These are phyloP conservation scores for Eupithecia tripunctaria DNA, from an alignment of 2,888 invertebrate species.

Conservation along the genomic window DNA sequence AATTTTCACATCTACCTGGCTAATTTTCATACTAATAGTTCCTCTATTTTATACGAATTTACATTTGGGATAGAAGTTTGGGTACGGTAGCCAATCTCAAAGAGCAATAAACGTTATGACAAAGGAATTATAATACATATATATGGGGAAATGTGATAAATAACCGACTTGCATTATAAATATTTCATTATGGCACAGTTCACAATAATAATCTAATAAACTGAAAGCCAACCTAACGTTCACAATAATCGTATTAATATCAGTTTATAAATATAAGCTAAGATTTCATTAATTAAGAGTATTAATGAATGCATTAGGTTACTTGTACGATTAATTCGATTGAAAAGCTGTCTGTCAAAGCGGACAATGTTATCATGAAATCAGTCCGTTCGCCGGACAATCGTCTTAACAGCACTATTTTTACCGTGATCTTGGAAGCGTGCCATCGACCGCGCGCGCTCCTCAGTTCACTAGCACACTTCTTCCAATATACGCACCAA, in stretches of 20 bases:
- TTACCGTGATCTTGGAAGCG: constrained; percentile 75
- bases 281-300: background rate
- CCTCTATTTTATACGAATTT: constrained; percentile 1
- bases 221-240: background rate
- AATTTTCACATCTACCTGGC: constrained; percentile 32
- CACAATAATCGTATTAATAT: background rate
- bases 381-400: constrained; percentile 68
- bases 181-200: background rate
- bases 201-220: background rate
- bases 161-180: background rate
- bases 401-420: constrained; percentile 80
- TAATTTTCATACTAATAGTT: constrained; percentile 8
- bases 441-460: constrained; percentile 83
- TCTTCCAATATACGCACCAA: constrained; percentile 76
- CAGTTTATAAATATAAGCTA: background rate
- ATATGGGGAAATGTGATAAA: background rate
- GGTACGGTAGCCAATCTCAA: background rate
- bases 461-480: constrained; percentile 87
- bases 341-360: constrained; percentile 51
- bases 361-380: constrained; percentile 71
- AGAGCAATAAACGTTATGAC: background rate
- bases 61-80: background rate
- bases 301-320: background rate
- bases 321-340: constrained; percentile 25
- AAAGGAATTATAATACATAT: background rate